phyloP scores from a whole-genome alignment of 2,888 invertebrate species.

The Agrotis segetum region DNA sequence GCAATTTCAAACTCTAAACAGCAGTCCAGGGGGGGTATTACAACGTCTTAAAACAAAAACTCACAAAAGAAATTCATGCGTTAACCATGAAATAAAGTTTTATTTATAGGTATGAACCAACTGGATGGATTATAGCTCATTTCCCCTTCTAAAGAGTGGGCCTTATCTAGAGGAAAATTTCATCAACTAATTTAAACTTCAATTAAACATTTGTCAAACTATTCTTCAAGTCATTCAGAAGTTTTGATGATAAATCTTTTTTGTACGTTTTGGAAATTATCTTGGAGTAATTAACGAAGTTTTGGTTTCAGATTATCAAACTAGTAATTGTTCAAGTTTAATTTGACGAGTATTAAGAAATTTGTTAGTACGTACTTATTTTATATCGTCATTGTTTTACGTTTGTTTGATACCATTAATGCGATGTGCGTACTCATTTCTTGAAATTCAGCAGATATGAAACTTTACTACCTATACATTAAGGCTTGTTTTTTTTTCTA shows the following conservation, averaged over 20 bases:
- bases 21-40: no score
- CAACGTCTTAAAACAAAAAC: no score
- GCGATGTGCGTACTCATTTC: no score
- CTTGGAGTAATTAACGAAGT: conserved; percentile 32
- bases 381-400: background rate
- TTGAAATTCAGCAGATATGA: no score
- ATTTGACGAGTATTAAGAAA: background rate
- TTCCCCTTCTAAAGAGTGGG: no score
- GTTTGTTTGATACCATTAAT: background rate
- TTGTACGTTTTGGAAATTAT: conserved; percentile 28
- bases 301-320: conserved; percentile 10
- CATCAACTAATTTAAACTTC: conserved; percentile 34
- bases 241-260: conserved; percentile 28
- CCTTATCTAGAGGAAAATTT: conserved; percentile 13
- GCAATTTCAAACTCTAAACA: no score
- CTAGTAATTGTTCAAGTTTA: conserved; percentile 22
- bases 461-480: no score
- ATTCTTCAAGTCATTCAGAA: conserved; percentile 17
- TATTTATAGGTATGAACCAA: background rate
- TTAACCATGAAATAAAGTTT: no score
- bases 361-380: background rate
- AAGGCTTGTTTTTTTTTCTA: no score
- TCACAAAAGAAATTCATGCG: no score
- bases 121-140: background rate
- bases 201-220: background rate